Conservation (phyloP, 2,113 vertebrate genomes). For the Choloepus hoffmanni region DNA sequence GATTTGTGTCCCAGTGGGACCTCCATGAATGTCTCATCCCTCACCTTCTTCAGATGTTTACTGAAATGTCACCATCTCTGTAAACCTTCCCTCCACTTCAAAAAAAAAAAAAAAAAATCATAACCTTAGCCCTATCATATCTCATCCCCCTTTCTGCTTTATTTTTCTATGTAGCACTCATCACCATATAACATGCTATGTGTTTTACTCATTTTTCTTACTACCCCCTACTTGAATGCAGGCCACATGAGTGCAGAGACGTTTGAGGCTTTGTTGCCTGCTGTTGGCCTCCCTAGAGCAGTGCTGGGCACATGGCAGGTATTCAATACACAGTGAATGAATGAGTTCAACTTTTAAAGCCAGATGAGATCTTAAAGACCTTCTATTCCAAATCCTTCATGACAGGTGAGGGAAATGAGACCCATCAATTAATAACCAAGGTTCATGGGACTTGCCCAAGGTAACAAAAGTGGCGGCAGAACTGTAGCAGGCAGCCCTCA, state of each 20-base stretch:
- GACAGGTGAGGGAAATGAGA: neutral
- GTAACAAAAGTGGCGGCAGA: neutral
- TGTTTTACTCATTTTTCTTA: neutral
- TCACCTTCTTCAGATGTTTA: neutral
- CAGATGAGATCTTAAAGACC: neutral
- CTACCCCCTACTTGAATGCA: neutral
- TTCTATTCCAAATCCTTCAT: conserved; percentile 8
- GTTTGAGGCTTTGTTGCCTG: neutral
- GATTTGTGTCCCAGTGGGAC: neutral
- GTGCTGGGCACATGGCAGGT: neutral
- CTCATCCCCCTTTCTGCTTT: neutral
- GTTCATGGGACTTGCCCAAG: neutral
- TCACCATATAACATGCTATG: neutral
- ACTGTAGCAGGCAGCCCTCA: neutral
- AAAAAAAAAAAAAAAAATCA: too few relatives aligned
- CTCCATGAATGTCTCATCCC: neutral
- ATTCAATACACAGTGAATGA: neutral
- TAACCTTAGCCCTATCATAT: neutral
- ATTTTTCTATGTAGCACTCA: neutral
- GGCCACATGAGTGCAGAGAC: neutral
- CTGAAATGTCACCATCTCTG: neutral
- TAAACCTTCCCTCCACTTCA: neutral
- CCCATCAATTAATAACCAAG: neutral
- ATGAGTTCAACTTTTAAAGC: neutral
- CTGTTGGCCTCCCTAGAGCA: neutral